A percentile compares a stretch with the other conserved stretches of the same genome.
Evolutionary conservation across 1,140 invertebrate genomes (phyloP).

Genomic region (Bombus sibiricus): DNA sequence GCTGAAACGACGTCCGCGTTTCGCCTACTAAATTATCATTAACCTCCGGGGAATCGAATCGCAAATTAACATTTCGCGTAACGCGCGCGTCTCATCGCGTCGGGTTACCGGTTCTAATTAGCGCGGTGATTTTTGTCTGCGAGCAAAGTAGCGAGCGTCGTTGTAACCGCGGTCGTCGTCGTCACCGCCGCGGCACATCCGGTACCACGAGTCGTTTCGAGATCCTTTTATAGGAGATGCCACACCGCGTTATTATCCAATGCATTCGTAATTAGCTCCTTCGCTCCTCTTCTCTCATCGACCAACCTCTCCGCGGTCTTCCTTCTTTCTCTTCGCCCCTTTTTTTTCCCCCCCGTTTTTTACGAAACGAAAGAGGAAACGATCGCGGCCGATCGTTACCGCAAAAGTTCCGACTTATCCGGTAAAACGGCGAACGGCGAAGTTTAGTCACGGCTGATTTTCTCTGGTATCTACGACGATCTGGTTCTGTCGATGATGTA

Average conservation of each 20-base stretch:
- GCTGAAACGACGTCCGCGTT: not conserved
- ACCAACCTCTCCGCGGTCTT: not conserved
- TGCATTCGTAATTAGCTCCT: conserved; percentile 65
- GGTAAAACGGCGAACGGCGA: not conserved
- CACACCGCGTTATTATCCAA: conserved; percentile 69
- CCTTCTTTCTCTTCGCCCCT: not conserved
- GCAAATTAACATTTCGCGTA: conserved; percentile 1
- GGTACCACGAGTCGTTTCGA: conserved; percentile 27
- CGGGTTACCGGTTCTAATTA: conserved; percentile 43
- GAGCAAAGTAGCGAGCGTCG: not conserved
- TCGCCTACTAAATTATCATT: conserved; percentile 1
- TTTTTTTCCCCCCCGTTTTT: not conserved
- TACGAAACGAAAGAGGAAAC: not conserved
- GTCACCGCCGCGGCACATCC: not conserved
- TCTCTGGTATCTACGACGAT: conserved; percentile 61
- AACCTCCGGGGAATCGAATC: not conserved
- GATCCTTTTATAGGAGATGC: conserved; percentile 57
- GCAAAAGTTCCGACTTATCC: not conserved
- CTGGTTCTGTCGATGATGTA: conserved; percentile 71
- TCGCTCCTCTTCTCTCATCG: not conserved
- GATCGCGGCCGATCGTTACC: too few relatives aligned
- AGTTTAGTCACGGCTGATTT: conserved; percentile 45
- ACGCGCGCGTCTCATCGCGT: not conserved
- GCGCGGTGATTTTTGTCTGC: conserved; percentile 26
- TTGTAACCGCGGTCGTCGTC: not conserved